phyloP scores from a whole-genome alignment of 2,797 vertebrate genomes.

The Pyrocephalus nanus region DNA sequence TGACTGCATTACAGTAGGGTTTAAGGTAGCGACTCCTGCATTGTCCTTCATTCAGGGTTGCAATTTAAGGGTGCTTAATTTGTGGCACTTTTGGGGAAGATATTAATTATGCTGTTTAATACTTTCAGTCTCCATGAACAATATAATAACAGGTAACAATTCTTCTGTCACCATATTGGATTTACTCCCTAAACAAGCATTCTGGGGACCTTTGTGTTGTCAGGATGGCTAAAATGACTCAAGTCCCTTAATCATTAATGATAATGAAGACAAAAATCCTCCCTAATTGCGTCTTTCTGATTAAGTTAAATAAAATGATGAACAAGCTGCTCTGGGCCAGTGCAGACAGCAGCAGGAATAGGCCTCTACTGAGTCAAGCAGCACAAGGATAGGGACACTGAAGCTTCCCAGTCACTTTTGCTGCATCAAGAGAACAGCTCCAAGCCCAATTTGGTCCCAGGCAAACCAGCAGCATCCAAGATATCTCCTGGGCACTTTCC shows the following conservation, averaged over 20 bases:
- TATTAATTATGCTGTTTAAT: background rate
- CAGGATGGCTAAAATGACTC: background rate
- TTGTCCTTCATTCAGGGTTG: background rate
- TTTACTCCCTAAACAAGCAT: background rate
- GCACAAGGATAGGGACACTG: no score
- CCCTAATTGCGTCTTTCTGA: background rate
- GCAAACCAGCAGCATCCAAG: background rate
- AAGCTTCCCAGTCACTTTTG: background rate
- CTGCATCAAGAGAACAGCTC: background rate
- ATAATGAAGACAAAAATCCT: background rate
- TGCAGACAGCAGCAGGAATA: background rate
- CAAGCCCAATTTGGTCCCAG: background rate
- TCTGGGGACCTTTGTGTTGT: background rate
- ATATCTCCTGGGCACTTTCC: background rate
- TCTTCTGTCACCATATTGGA: background rate
- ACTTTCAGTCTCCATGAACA: background rate
- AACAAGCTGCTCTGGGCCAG: background rate
- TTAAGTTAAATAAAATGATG: background rate
- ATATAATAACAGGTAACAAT: rapidly evolving
- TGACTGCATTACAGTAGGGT: background rate
- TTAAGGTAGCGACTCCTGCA: background rate
- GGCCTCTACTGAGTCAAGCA: background rate
- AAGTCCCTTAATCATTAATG: background rate
- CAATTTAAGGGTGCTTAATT: background rate
- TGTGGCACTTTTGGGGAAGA: background rate